These are phyloP conservation scores for Lasioglossum villosulum DNA, from an alignment of 2,888 invertebrate species.

Conservation along the genomic window DNA sequence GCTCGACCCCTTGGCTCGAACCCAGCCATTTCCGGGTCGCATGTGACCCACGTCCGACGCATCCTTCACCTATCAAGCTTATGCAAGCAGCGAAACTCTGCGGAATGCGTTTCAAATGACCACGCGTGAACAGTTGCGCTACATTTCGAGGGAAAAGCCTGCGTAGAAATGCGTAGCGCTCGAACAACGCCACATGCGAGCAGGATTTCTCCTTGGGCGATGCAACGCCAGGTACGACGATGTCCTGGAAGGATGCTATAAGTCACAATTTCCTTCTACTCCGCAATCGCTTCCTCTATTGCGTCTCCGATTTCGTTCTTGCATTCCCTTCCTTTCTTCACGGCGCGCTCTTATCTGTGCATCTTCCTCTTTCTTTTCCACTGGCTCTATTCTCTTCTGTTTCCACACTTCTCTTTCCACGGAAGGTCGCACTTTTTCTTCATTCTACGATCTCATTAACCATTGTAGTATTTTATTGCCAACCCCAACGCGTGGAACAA, in stretches of 20 bases:
- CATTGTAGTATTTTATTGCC: neutral
- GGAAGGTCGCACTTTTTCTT: neutral
- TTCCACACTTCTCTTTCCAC: neutral
- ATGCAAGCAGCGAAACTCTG: neutral
- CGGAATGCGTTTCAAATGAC: neutral
- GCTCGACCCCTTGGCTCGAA: neutral
- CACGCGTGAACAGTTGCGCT: neutral
- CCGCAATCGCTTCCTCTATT: constrained; percentile 45
- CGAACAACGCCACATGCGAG: neutral
- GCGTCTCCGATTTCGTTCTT: constrained; percentile 30
- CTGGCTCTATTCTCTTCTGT: neutral
- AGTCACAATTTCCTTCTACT: constrained; percentile 41
- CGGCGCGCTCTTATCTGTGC: constrained; percentile 33
- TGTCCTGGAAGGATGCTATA: constrained; percentile 37
- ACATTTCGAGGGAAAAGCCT: constrained; percentile 20
- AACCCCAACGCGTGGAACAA: neutral
- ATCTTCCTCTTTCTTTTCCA: constrained; percentile 13
- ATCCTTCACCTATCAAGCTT: neutral
- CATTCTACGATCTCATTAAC: neutral
- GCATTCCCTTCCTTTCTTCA: constrained; percentile 25
- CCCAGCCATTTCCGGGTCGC: neutral
- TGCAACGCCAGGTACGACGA: neutral
- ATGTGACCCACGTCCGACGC: neutral
- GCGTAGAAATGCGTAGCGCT: constrained; percentile 11
- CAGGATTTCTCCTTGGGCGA: constrained; percentile 28